phyloP scores from a whole-genome alignment of 1,140 invertebrate genomes.

The Brachionus rotundiformis region DNA sequence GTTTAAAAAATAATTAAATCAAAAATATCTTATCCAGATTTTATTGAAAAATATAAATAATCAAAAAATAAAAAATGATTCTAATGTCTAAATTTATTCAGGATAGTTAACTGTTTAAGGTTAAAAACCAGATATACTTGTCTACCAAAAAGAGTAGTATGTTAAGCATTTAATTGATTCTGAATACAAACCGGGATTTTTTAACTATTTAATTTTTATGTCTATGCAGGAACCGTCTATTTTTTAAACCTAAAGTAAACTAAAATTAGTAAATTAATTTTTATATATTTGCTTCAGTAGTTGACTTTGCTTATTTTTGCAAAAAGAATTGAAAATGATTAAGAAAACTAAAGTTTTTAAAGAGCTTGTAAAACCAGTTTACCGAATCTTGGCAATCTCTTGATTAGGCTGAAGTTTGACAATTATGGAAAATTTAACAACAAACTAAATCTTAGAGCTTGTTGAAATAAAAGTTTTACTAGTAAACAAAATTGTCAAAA shows the following conservation, averaged over 20 bases:
- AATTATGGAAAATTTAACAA: background rate
- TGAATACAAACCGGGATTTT: background rate
- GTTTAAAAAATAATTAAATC: background rate
- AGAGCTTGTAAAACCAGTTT: background rate
- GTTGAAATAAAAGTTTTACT: background rate
- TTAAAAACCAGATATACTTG: background rate
- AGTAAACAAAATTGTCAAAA: conserved; percentile 5
- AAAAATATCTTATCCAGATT: conserved; percentile 11
- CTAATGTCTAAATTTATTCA: background rate
- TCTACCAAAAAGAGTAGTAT: background rate
- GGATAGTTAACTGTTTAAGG: background rate
- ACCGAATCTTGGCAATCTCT: background rate
- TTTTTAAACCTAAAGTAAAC: background rate
- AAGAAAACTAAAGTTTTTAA: background rate
- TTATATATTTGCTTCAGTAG: background rate
- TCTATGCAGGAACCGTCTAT: background rate
- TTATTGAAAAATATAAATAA: background rate
- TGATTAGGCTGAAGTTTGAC: background rate
- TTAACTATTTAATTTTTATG: background rate
- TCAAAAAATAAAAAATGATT: background rate
- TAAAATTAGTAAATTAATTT: background rate
- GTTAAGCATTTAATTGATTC: background rate
- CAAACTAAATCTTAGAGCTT: background rate
- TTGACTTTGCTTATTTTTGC: background rate
- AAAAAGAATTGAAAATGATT: background rate